These are phyloP conservation scores for Alviniconcha strummeri DNA, from an alignment of 2,888 invertebrate species.

Conservation along the genomic window DNA sequence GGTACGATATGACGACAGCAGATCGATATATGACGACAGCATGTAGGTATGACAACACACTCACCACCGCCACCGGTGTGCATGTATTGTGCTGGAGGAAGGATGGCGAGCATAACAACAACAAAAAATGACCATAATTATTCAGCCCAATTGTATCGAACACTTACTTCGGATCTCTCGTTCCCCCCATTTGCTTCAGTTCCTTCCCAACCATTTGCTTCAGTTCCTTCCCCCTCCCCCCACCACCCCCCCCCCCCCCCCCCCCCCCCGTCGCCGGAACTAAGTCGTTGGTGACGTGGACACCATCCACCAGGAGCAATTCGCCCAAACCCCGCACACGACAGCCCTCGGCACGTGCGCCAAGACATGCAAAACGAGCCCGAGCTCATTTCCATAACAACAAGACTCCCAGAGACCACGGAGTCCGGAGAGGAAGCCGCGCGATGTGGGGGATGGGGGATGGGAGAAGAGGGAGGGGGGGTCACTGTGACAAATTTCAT, in stretches of 20 bases:
- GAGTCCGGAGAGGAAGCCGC: not conserved
- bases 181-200: not conserved
- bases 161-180: not conserved
- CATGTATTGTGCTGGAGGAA: no score
- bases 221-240: not conserved
- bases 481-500: slow-evolving; percentile 14
- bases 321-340: not conserved
- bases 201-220: no score
- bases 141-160: no score
- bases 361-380: slow-evolving; percentile 4
- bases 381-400: slow-evolving; percentile 30
- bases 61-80: no score
- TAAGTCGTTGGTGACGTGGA: no score
- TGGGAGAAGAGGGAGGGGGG: not conserved
- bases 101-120: no score
- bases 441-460: not conserved
- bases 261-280: not conserved
- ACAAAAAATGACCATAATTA: no score
- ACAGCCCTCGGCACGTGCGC: slow-evolving; percentile 22
- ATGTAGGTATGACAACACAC: no score
- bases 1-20: no score
- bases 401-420: not conserved
- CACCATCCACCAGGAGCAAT: no score
- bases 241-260: not conserved
- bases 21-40: no score